Evolutionary conservation across 2,113 vertebrate species (phyloP), one percentile per base, ranked within the genome.

Genomic region (Numida meleagris): DNA sequence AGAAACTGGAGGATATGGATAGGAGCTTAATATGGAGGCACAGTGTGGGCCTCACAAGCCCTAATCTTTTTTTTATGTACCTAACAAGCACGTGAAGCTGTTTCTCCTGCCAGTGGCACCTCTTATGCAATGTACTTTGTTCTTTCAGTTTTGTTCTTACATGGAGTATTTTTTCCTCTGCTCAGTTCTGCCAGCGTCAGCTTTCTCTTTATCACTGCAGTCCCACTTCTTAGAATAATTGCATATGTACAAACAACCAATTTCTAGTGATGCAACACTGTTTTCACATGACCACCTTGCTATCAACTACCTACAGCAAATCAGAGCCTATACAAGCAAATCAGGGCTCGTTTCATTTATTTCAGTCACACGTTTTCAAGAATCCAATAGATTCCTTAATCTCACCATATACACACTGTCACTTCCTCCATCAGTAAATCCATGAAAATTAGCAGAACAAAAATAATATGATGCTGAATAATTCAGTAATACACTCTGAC

Each of bases 391-490:
- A 89, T 79, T 57, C 93, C 75, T 88, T 55, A 76, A 63, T 88
- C 43, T 92, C 21, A 58, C 36, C 75, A 38, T 27, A n/a, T 58
- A 88, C n/a, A 57, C 59, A 61, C 91, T 62, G 15, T 25, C 81
- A 70, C 48, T 68, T 79, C 83, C 72, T 84, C 53, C 46, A 33
- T 34, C 74, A 88, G 79, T 50, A 70, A 92, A 73, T 73, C 91
- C 50, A 91, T 33, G 43, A 84, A 86, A 95, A 82, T 48, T n/a
- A 76, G 72, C 86, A 81, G 46, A 86, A 89, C 40, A 94, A 87
- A 94, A 95, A 85, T 85, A 86, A 71, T 16, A 3, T 42, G 77
- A 82, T 93, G 88, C 83, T 83, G 90, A 95, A 89, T 83, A 85
- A 89, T 74, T 72, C 36, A 95, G 76, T 62, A 71, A 95, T 58